Evolutionary conservation across 2,888 invertebrate genomes (phyloP).

Genomic region (Platerodrilus igneus): DNA sequence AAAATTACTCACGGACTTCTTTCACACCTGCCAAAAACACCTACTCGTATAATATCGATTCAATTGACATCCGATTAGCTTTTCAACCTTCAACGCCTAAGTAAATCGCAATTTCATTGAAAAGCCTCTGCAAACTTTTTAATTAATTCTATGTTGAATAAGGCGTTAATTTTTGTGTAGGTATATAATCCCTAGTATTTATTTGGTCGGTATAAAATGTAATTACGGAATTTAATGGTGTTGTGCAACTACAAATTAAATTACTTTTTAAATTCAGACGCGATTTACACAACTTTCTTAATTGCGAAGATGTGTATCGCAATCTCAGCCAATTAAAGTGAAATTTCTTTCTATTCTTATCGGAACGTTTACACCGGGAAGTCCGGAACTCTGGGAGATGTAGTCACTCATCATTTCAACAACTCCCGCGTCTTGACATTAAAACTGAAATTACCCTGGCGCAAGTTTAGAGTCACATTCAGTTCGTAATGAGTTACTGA

Average conservation of each 20-base stretch:
- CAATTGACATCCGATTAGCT: constrained; percentile 6
- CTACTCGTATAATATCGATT: constrained; percentile 9
- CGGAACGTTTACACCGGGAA: constrained; percentile 25
- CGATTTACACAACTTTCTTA: constrained; percentile 39
- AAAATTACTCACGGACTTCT: constrained; percentile 5
- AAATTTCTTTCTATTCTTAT: constrained; percentile 40
- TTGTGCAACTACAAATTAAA: constrained; percentile 28
- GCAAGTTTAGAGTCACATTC: constrained; percentile 35
- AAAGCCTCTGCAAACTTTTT: no score
- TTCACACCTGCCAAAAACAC: constrained; percentile 10
- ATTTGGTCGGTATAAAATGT: constrained; percentile 9
- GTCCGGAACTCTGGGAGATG: no score
- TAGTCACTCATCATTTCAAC: constrained; percentile 29
- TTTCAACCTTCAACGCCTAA: constrained; percentile 9
- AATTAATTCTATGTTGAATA: no score
- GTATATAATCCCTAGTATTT: constrained; percentile 2
- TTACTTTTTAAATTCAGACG: constrained; percentile 36
- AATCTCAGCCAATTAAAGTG: constrained; percentile 41
- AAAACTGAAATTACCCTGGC: constrained; percentile 38
- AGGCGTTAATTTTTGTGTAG: no score
- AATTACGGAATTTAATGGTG: constrained; percentile 17
- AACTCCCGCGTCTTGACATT: constrained; percentile 31
- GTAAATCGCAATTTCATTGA: constrained; percentile 4
- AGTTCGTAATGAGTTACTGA: constrained; percentile 41
- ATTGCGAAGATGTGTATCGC: constrained; percentile 40